phyloP scores from a whole-genome alignment of 2,797 vertebrate species.

The Hipposideros larvatus region DNA sequence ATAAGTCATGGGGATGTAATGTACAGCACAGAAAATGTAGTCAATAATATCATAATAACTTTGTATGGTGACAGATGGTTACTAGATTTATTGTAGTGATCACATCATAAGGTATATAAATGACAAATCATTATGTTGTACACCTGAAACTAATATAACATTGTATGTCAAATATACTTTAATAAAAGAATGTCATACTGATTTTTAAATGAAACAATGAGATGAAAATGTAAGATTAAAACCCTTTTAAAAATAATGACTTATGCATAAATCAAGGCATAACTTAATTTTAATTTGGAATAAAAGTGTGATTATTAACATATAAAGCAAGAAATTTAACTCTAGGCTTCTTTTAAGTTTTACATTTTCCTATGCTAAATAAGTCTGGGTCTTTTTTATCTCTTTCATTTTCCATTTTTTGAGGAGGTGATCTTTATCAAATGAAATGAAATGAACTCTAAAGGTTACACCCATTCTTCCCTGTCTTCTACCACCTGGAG shows the following conservation, averaged over 20 bases:
- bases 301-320: slow-evolving; percentile 63
- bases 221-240: slow-evolving; percentile 11
- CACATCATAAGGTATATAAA: neutral
- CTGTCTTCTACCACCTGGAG: neutral
- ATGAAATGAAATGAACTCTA: neutral
- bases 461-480: neutral
- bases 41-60: neutral
- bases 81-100: neutral
- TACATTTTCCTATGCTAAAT: slow-evolving; percentile 35
- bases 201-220: slow-evolving; percentile 21
- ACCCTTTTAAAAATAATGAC: neutral
- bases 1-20: neutral
- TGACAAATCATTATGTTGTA: neutral
- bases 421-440: neutral
- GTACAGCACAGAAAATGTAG: neutral
- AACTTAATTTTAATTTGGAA: slow-evolving; percentile 64
- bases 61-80: no score
- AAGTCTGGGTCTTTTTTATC: neutral
- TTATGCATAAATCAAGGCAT: slow-evolving; percentile 24
- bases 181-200: neutral
- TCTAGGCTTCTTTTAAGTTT: neutral
- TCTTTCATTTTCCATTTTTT: neutral
- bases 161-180: no score
- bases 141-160: neutral
- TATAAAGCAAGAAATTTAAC: slow-evolving; percentile 63